A percentile compares a stretch with the other conserved stretches of the same genome.
These are phyloP conservation scores for Phortica okadai DNA, from an alignment of 2,888 invertebrate species.

Conservation along the genomic window DNA sequence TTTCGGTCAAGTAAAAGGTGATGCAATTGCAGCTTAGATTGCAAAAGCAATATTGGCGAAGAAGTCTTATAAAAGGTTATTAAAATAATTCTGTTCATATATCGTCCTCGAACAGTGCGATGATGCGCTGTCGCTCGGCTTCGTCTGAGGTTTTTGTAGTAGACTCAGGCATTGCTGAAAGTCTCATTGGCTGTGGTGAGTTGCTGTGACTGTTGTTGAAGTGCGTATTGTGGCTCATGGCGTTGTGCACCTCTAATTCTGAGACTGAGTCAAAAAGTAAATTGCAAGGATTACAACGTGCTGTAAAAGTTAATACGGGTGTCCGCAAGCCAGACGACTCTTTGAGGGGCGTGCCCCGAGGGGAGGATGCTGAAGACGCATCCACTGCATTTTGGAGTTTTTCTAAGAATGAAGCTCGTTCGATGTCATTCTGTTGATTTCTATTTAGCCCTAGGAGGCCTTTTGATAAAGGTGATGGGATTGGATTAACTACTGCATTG, in stretches of 20 bases:
- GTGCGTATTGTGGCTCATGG: conserved; percentile 65
- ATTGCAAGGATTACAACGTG: conserved; percentile 73
- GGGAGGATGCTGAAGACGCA: conserved; percentile 10
- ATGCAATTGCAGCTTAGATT: background rate
- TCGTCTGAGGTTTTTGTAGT: conserved; percentile 31
- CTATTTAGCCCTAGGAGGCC: background rate
- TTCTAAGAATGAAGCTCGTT: conserved; percentile 64
- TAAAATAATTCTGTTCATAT: conserved; percentile 46
- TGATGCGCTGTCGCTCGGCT: conserved; percentile 69
- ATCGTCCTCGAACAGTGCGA: conserved; percentile 73
- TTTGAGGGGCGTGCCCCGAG: conserved; percentile 27
- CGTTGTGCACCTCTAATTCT: conserved; percentile 72
- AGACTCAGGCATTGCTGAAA: background rate
- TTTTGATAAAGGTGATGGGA: background rate
- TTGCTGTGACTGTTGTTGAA: background rate
- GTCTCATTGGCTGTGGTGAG: background rate
- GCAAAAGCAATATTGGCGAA: conserved; percentile 26
- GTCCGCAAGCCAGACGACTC: background rate
- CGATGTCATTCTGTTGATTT: conserved; percentile 37
- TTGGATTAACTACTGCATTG: background rate
- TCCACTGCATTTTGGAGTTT: conserved; percentile 65
- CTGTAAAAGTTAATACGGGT: conserved; percentile 59
- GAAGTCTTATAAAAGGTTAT: background rate
- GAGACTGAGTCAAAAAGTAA: conserved; percentile 68
- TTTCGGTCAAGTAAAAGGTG: too few species aligned